These are phyloP conservation scores for Motacilla tschutschensis DNA, from an alignment of 2,113 vertebrate genomes.

Conservation along the genomic window DNA sequence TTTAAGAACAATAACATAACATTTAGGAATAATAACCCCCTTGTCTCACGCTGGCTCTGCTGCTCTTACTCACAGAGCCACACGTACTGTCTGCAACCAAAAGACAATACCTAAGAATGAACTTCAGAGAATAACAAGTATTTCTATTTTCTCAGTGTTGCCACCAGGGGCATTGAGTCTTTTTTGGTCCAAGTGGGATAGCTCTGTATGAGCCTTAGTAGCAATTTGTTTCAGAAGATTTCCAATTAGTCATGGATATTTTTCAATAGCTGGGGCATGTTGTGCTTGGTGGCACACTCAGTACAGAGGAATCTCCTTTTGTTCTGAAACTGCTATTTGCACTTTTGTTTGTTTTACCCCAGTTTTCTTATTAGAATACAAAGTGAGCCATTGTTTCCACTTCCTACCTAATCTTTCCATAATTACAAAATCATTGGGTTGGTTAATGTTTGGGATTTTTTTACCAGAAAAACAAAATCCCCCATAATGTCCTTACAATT, in stretches of 20 bases:
- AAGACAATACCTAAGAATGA: background rate
- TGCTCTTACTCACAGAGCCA: background rate
- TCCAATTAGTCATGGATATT: background rate
- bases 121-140: background rate
- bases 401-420: background rate
- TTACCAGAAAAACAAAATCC: background rate
- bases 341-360: background rate
- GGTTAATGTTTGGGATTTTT: background rate
- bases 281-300: background rate
- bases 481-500: background rate
- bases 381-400: background rate
- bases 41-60: background rate
- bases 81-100: background rate
- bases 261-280: background rate
- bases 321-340: background rate
- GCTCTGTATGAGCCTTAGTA: background rate
- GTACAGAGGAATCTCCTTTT: background rate
- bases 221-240: background rate
- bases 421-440: background rate
- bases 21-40: background rate
- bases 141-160: background rate
- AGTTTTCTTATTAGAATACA: background rate
- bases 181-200: background rate
- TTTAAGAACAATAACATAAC: background rate
- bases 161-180: background rate